Evolutionary conservation across 2,888 invertebrate genomes (phyloP).

Genomic region (Odontocolon sp.): DNA sequence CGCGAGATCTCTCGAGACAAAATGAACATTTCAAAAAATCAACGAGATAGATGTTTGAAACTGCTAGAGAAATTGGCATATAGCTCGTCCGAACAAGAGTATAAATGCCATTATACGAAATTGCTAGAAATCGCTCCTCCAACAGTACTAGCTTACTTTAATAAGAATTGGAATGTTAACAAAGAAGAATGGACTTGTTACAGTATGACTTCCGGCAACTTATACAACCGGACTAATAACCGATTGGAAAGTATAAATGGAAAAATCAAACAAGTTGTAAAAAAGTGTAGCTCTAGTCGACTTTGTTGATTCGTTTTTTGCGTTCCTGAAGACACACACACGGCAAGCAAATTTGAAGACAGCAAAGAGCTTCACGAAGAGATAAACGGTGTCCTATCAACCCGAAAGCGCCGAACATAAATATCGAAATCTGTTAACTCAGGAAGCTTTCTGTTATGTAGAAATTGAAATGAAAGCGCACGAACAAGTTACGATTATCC

Average conservation of each 20-base stretch:
- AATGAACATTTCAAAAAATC: too few species aligned
- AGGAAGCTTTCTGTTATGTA: not conserved
- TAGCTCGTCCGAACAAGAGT: slow-evolving; percentile 3
- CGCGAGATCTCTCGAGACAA: not conserved
- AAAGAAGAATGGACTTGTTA: slow-evolving; percentile 12
- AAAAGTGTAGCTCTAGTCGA: slow-evolving; percentile 6
- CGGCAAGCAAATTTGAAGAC: not conserved
- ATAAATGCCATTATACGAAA: not conserved
- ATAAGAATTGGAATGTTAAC: slow-evolving; percentile 8
- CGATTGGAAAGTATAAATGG: slow-evolving; percentile 2
- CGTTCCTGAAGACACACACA: not conserved
- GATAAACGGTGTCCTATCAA: not conserved
- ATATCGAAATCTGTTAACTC: not conserved
- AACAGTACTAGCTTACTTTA: not conserved
- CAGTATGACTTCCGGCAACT: not conserved
- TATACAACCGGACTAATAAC: slow-evolving; percentile 14
- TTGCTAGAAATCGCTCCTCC: slow-evolving; percentile 6
- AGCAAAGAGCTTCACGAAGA: not conserved
- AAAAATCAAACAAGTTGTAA: slow-evolving; percentile 24
- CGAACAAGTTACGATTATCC: not conserved
- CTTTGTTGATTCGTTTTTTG: not conserved
- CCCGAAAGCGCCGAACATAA: not conserved
- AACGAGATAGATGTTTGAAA: not conserved
- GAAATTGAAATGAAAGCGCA: not conserved
- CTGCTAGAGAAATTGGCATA: not conserved